Conservation (phyloP, 2,888 invertebrate species). For the Phrixothrix hirtus region DNA sequence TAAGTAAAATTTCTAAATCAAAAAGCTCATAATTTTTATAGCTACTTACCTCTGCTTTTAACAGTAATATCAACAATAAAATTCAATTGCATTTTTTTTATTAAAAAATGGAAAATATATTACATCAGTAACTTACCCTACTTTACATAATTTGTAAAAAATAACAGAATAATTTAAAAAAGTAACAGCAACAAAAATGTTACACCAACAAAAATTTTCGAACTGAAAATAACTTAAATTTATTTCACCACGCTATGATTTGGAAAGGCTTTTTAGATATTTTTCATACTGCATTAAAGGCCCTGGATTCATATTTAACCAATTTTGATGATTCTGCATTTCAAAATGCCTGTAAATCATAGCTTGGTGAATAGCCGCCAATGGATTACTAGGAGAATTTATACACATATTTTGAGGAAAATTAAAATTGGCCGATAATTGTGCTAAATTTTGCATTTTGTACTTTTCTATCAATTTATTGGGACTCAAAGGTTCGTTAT, state of each 20-base stretch:
- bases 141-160: constrained; percentile 25
- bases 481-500: constrained; percentile 40
- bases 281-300: constrained; percentile 53
- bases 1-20: no score
- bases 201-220: constrained; percentile 6
- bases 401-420: constrained; percentile 40
- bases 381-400: constrained; percentile 33
- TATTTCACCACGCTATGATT: constrained; percentile 26
- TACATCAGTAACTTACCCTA: constrained; percentile 27
- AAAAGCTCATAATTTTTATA: no score
- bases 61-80: neutral
- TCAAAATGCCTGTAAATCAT: constrained; percentile 53
- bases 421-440: constrained; percentile 52
- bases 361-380: constrained; percentile 52
- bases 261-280: constrained; percentile 50
- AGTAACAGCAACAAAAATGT: constrained; percentile 17
- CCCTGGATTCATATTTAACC: constrained; percentile 47
- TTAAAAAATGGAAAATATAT: constrained; percentile 31
- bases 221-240: neutral
- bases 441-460: constrained; percentile 54
- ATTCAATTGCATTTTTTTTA: constrained; percentile 17
- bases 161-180: constrained; percentile 28
- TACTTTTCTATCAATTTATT: constrained; percentile 54
- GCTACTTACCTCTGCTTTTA: neutral
- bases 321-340: constrained; percentile 52